Conservation (phyloP, 2,797 vertebrate genomes). For the Typhlichthys eigenmanni region DNA sequence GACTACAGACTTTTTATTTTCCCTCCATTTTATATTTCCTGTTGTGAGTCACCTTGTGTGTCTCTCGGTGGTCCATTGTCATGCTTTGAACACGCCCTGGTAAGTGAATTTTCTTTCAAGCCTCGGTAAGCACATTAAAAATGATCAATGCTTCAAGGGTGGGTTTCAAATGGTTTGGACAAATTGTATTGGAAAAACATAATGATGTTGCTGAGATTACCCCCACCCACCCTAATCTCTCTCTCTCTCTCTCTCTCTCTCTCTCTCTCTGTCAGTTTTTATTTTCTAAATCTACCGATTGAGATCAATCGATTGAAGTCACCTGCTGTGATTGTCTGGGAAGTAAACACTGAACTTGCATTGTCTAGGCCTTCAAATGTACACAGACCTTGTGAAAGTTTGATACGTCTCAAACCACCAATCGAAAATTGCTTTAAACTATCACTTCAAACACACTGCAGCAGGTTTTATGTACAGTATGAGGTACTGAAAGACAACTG, state of each 20-base stretch:
- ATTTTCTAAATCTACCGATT: background rate
- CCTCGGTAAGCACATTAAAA: slow-evolving; percentile 43
- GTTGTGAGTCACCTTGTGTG: slow-evolving; percentile 2
- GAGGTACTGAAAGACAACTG: too few relatives aligned
- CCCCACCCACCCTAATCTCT: background rate
- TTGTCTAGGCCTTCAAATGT: too few relatives aligned
- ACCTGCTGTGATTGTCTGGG: too few relatives aligned
- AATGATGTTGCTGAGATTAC: background rate
- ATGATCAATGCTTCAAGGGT: slow-evolving; percentile 24
- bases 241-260: background rate
- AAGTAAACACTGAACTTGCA: too few relatives aligned
- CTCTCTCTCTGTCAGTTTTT: background rate
- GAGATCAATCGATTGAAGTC: too few relatives aligned
- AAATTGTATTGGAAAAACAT: slow-evolving; percentile 1
- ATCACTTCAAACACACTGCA: too few relatives aligned
- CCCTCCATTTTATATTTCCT: too few relatives aligned
- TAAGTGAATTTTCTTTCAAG: slow-evolving; percentile 53
- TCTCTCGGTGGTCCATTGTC: slow-evolving; percentile 27
- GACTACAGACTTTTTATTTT: too few relatives aligned
- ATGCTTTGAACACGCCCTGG: slow-evolving; percentile 21
- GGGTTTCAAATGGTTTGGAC: slow-evolving; percentile 22
- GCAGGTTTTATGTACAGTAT: too few relatives aligned
- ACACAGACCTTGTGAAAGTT: too few relatives aligned
- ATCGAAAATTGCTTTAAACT: too few relatives aligned
- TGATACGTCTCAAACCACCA: too few relatives aligned